These are phyloP conservation scores for Phasia obesa DNA, from an alignment of 2,888 invertebrate genomes.

Conservation along the genomic window DNA sequence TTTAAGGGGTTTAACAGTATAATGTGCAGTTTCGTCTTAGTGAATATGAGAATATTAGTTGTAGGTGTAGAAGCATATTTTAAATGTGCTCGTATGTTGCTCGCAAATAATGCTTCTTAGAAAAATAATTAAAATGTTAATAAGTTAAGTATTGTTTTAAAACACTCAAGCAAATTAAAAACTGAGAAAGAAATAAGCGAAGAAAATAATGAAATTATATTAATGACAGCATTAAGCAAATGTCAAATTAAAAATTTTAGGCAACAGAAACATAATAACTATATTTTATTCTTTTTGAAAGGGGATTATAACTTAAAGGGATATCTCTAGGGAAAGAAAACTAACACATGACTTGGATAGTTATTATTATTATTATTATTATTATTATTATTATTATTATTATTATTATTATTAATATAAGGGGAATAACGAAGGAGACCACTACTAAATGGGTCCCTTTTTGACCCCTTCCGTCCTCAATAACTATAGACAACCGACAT, in stretches of 20 bases:
- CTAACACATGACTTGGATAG: no score
- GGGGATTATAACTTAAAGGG: no score
- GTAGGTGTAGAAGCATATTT: constrained; percentile 5
- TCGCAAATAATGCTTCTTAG: constrained; percentile 55
- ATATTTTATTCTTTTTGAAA: no score
- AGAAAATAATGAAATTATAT: not conserved
- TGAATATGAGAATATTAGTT: not conserved
- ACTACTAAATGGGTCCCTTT: no score
- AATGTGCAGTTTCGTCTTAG: not conserved
- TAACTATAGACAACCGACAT: no score
- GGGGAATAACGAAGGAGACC: no score
- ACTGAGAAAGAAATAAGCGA: not conserved
- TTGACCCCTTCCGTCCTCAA: no score
- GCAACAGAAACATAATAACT: no score
- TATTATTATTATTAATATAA: no score
- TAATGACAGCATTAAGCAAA: constrained; percentile 3
- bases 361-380: no score
- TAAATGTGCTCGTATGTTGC: constrained; percentile 13
- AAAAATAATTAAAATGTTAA: constrained; percentile 69
- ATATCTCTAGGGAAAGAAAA: no score
- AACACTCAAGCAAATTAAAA: not conserved
- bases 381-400: no score
- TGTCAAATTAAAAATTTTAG: not conserved
- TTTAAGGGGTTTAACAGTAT: not conserved
- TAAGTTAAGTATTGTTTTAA: constrained; percentile 50